A percentile compares a stretch with the other conserved stretches of the same genome.
Conservation (phyloP, 2,113 vertebrate genomes). For the Salvelinus fontinalis region DNA sequence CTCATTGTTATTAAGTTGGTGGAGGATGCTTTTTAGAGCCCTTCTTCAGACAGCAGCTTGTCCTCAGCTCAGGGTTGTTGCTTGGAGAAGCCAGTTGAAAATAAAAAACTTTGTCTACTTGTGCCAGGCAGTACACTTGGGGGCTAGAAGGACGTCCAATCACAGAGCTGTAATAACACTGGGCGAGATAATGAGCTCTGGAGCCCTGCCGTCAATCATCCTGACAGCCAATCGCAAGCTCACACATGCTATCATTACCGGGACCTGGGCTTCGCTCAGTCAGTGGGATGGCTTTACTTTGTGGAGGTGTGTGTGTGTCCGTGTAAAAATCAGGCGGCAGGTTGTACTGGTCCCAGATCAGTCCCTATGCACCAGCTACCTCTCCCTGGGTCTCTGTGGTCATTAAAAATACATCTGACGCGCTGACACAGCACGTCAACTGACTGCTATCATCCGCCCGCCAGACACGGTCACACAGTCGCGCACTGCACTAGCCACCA, state of each 20-base stretch:
- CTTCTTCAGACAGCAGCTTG: neutral
- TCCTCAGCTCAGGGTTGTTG: conserved; percentile 14
- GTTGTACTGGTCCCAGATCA: neutral
- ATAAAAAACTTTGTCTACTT: neutral
- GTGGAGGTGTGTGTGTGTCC: neutral
- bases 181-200: conserved; percentile 22
- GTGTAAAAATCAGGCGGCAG: neutral
- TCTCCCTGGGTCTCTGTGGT: conserved; percentile 7
- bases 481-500: neutral
- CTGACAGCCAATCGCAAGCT: conserved; percentile 40
- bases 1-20: neutral
- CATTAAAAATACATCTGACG: conserved; percentile 53
- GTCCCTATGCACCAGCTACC: neutral
- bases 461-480: conserved; percentile 25
- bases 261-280: neutral
- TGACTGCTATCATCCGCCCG: conserved; percentile 47
- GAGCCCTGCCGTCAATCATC: conserved; percentile 25
- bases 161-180: conserved; percentile 29
- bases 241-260: conserved; percentile 9
- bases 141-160: conserved; percentile 21
- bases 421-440: conserved; percentile 19
- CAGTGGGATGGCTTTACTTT: conserved; percentile 21
- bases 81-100: neutral
- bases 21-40: neutral
- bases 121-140: neutral